Base-by-base conservation (phyloP, 1,140 invertebrate genomes). In the Pemphigus obesinymphae region DNA sequence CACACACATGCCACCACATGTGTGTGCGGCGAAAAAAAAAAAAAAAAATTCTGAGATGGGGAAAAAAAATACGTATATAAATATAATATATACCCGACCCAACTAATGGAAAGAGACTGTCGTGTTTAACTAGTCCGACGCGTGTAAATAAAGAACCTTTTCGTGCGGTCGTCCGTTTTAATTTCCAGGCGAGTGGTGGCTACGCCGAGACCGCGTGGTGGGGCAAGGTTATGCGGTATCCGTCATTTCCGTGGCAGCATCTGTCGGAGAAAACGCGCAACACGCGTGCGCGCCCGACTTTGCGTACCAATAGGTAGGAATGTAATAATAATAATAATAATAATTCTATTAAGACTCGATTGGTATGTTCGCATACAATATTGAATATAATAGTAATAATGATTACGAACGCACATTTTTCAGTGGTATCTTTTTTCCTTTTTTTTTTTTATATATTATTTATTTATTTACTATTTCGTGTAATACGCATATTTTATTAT, bases 111-210 rank as follows among this genome's bases (percentile, higher is more conserved):
- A n/a, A 0, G 63, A 31, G 20, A n/a, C 37, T 20, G 37, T 43
- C n/a, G n/a, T 40, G 66, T 37, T n/a, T n/a, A n/a, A n/a, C n/a
- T n/a, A n/a, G n/a, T n/a, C n/a, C n/a, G n/a, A 17, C 37, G 70
- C 23, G 70, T 73, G 26, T 75, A 53, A 75, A 75, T 53, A 75
- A 34, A 75, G 45, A 75, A 75, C 72, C 48, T 75, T 31, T 75
- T n/a, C 70, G 45, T n/a, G n/a, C n/a, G n/a, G n/a, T 26, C n/a
- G 70, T 26, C 45, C 26, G 43, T 48, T 53, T 50, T 31, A 26
- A 73, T 73, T 73, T 73, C 72, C 72, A 75, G 72, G 23, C n/a
- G n/a, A n/a, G n/a, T n/a, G 53, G 23, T 23, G 43, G 20, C 40
- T 31, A 48, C 45, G 26, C 40, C 3, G 45, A 10, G 72, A 23